These are phyloP conservation scores for Tapirus indicus DNA, from an alignment of 2,797 vertebrate genomes.

Conservation along the genomic window DNA sequence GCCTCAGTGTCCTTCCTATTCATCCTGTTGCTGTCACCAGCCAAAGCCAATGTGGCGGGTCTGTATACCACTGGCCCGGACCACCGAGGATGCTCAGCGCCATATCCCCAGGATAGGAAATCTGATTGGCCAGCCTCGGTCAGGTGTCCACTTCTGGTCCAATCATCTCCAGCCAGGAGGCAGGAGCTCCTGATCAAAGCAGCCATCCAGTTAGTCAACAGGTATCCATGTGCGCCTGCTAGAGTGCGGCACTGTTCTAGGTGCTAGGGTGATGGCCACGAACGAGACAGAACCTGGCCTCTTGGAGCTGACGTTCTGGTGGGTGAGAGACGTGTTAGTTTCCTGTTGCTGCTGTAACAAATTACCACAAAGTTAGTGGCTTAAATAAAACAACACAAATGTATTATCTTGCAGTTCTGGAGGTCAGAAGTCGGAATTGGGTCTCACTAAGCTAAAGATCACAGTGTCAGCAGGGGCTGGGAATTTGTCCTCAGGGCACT, in stretches of 20 bases:
- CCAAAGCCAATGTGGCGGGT: background rate
- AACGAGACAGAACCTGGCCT: background rate
- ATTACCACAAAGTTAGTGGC: background rate
- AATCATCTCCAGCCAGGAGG: background rate
- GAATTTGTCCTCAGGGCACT: background rate
- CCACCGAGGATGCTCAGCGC: fast-evolving
- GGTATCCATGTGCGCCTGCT: fast-evolving
- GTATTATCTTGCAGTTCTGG: background rate
- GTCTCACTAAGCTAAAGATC: too few relatives aligned
- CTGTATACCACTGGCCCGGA: background rate
- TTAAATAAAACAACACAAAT: background rate
- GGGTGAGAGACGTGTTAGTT: background rate
- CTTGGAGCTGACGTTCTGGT: background rate
- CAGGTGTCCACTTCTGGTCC: background rate
- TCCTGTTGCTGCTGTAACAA: background rate
- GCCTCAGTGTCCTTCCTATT: background rate
- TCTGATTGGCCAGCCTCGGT: background rate
- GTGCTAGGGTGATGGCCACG: fast-evolving
- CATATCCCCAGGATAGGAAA: fast-evolving
- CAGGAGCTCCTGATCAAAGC: background rate
- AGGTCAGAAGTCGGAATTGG: background rate
- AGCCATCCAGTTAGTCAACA: too few relatives aligned
- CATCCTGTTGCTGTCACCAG: background rate
- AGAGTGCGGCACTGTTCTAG: too few relatives aligned
- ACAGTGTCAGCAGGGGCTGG: background rate